Evolutionary conservation across 2,113 vertebrate species (phyloP).

Genomic region (Athene noctua): DNA sequence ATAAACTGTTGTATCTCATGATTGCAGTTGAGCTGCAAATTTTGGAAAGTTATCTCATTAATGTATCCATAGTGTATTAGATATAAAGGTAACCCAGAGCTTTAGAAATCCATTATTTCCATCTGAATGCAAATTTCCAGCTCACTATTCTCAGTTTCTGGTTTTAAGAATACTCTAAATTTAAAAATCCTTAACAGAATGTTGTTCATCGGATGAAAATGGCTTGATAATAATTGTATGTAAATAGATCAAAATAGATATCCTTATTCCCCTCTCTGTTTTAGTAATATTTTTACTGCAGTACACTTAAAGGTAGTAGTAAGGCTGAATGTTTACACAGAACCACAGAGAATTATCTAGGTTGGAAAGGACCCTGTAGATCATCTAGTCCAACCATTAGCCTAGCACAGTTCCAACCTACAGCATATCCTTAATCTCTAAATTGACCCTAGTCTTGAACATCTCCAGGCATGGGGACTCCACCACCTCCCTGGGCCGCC

Average conservation of each 20-base stretch:
- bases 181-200: neutral
- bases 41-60: neutral
- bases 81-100: neutral
- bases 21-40: neutral
- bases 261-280: fast-evolving
- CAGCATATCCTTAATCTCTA: too few relatives aligned
- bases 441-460: too few relatives aligned
- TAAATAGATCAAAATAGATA: neutral
- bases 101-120: neutral
- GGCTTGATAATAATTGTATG: neutral
- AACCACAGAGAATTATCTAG: too few relatives aligned
- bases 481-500: too few relatives aligned
- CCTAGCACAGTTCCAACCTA: too few relatives aligned
- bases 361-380: too few relatives aligned
- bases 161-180: neutral
- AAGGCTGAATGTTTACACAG: neutral
- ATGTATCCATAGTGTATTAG: neutral
- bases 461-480: too few relatives aligned
- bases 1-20: neutral
- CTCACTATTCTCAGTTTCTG: neutral
- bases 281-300: neutral
- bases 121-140: neutral
- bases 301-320: neutral
- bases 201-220: neutral
- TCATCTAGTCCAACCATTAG: too few relatives aligned